phyloP scores from a whole-genome alignment of 1,140 invertebrate genomes.

The Bombus superbus region DNA sequence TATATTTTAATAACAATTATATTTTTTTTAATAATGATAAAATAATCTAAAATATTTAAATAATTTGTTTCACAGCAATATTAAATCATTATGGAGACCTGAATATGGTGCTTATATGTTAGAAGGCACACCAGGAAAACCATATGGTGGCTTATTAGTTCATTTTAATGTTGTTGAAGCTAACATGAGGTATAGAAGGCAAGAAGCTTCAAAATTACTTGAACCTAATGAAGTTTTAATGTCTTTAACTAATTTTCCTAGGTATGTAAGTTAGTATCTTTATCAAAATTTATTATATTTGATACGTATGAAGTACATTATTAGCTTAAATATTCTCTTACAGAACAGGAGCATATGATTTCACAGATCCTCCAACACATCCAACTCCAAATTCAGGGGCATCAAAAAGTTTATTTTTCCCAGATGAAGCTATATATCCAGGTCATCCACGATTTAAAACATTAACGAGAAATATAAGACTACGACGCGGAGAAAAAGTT shows the following conservation, averaged over 20 bases:
- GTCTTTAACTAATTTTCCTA: conserved; percentile 96
- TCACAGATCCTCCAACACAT: conserved; percentile 91
- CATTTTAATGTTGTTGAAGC: conserved; percentile 99
- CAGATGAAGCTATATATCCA: conserved; percentile 96
- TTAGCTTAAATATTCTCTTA: conserved; percentile 35
- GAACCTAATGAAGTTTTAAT: conserved; percentile 92
- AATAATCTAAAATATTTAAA: background rate
- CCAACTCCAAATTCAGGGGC: conserved; percentile 90
- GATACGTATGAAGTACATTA: background rate
- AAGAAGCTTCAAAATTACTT: conserved; percentile 92
- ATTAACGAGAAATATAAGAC: conserved; percentile 95
- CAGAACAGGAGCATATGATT: conserved; percentile 94
- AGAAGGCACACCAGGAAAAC: conserved; percentile 99
- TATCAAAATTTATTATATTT: conserved; percentile 26
- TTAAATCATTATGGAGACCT: conserved; percentile 97
- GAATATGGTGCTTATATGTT: conserved; percentile 99
- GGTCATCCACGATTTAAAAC: conserved; percentile 98
- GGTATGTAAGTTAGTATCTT: conserved; percentile 83
- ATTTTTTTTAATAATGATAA: background rate
- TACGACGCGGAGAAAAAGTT: conserved; percentile 96
- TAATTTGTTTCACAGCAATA: conserved; percentile 81
- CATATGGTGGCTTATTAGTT: conserved; percentile 95
- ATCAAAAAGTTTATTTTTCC: conserved; percentile 96
- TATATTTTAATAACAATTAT: conserved; percentile 19
- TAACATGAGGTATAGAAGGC: conserved; percentile 96